Base-by-base conservation (phyloP, 2,888 invertebrate species). In the Lepas anatifera region DNA sequence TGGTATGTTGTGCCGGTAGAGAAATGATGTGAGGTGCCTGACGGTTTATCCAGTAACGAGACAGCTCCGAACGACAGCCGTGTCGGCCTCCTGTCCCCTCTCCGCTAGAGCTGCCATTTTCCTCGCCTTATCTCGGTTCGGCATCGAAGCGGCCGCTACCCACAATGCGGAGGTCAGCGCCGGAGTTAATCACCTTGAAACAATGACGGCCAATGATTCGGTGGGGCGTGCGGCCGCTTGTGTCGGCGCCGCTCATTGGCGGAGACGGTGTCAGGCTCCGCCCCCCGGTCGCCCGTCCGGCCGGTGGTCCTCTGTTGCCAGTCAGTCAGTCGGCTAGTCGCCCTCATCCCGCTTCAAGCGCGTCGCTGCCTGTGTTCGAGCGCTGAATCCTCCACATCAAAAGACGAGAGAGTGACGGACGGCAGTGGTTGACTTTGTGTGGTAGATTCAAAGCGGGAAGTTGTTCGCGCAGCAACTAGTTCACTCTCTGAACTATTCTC, bases 141-240 rank as follows among this genome's bases (percentile, higher is more conserved):
- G 58, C 58, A 58, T 58, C 58, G 58, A 2, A 6, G 13, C 58
- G 58, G 4, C 58, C 1, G 29, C 58, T 18, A 32, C 41, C 41
- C 58, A 58, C 58, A 58, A 58, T 58, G 58, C 58, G 16, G 32
- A 58, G 58, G 58, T 58, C 58, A 58, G 58, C 58, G 16, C 18
- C 58, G 32, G 32, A 58, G 58, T 58, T 64, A 64, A 64, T 64
- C 64, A 64, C 64, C 64, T 64, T 64, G 64, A 64, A 64, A 64
- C 64, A 64, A 64, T 64, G 39, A 64, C 64, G 29, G 64, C 64
- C 64, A 64, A 64, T 64, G 64, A 64, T 64, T 39, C 64, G 39
- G 39, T 37, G 64, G 64, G 64, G 64, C 64, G 64, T 37, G 39
- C 64, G n/a, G 64, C 35, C 37, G 64, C n/a, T 25, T n/a, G 13